Evolutionary conservation across 1,140 invertebrate species (phyloP), one percentile per base, ranked within the genome.

Genomic region (Drosophila sp.): DNA sequence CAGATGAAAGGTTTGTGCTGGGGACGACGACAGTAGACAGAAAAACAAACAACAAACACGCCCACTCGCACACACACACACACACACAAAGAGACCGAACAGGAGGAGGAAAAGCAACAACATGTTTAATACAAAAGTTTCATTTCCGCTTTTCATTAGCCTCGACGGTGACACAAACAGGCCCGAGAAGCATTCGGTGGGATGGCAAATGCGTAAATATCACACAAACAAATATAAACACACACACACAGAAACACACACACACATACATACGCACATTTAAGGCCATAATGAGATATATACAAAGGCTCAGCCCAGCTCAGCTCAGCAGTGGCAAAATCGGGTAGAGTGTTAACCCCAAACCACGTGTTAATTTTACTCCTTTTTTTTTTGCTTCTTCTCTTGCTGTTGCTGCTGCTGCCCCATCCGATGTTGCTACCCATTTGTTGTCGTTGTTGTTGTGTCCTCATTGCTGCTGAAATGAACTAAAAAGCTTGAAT

Each of bases 141-240:
- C 84, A 89, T 89, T 89, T 89, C 84, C 84, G 84, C 85, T 89
- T 89, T 89, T 89, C 84, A 89, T 89, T 89, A 89, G 84, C 84
- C 86, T 79, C 84, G 74, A 80, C 84, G 80, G 85, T 76, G 84
- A 86, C 82, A 86, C 83, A 86, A 83, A 71, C 77, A 70, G 67
- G 78, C 56, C 65, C 35, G 7, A 38, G 35, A 50, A 60, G 30
- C 44, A 54, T 35, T 38, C 25, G 63, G 29, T 35, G 27, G 61
- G 60, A 32, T 54, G 41, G 55, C 83, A 87, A 86, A 87, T 86
- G 83, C 83, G 83, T 86, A 86, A 86, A 86, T 86, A 87, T 78
- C 79, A 57, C 83, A 87, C 62, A 68, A 68, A 83, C 77, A 70
- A 56, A 82, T 32, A 70, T 30, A 54, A 32, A 66, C 41, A 70